Base-by-base conservation (phyloP, 2,113 vertebrate species). In the Macrotus californicus region DNA sequence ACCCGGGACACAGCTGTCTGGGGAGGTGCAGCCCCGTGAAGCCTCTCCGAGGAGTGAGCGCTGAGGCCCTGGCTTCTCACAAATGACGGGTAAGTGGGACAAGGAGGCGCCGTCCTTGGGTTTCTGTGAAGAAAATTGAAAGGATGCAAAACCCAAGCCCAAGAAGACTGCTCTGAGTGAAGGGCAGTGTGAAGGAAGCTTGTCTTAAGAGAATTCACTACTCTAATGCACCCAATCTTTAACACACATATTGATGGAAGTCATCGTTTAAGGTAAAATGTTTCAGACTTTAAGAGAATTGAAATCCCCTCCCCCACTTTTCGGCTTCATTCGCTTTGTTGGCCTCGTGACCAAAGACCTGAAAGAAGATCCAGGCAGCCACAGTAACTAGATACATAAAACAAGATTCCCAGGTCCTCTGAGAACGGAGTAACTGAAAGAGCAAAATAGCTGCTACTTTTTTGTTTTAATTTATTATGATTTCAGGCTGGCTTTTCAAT, bases 61-160 rank as follows among this genome's bases (percentile, higher is more conserved):
- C 82, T 31, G 96, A 91, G 61, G 16, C 93, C 36, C 4, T 93
- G 96, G 85, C 75, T 96, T 87, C 97, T 97, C 83, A 96, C 91
- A 88, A 93, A 84, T 11, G 66, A n/a, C 19, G 95, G 86, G 95
- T 97, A 79, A 95, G 91, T 21, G 39, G 29, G 61, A 3, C 39
- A 21, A 43, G 31, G 43, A 67, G 29, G 24, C 34, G 8, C 41
- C 77, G 2, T 48, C 21, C 19, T 87, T 86, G 52, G 8, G 11
- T 92, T 80, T 85, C n/a, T 39, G 1, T 22, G 39, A 91, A 67
- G n/a, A 79, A 84, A 91, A 92, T 29, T 31, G 83, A 96, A 91
- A 67, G 41, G 2, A 56, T 22, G 36, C 26, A 82, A 67, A 82
- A 29, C 34, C 7, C 41, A 22, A 59, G 81, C 34, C 50, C n/a